A percentile compares a stretch with the other conserved stretches of the same genome.
Conservation (phyloP, 2,113 vertebrate species). For the Oxyruncus cristatus region DNA sequence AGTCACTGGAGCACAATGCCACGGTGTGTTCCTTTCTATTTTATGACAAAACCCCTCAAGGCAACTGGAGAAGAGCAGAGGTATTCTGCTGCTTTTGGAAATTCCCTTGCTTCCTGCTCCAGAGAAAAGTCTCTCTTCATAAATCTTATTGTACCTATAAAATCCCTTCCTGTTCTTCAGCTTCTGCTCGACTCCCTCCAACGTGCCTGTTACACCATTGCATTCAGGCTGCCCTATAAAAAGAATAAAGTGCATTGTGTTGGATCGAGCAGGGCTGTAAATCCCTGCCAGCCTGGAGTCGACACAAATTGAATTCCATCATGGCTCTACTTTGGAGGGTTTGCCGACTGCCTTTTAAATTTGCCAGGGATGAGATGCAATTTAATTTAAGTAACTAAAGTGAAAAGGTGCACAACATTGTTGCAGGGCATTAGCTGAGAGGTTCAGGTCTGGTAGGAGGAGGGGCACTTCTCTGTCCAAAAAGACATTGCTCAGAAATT, state of each 20-base stretch:
- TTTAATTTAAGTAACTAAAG: constrained; percentile 2
- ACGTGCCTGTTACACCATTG: not conserved
- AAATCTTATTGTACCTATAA: constrained; percentile 33
- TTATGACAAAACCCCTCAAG: not conserved
- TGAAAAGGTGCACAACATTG: not conserved
- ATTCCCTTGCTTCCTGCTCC: not conserved
- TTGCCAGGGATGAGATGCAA: constrained; percentile 17
- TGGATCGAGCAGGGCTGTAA: not conserved
- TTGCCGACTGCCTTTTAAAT: not conserved
- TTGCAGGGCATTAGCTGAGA: not conserved
- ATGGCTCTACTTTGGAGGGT: not conserved
- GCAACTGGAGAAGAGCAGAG: not conserved
- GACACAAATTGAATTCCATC: constrained; percentile 43
- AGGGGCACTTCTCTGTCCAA: not conserved
- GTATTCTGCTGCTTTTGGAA: constrained; percentile 3
- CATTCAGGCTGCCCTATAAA: constrained; percentile 16
- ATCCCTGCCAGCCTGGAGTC: not conserved
- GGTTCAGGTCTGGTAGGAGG: not conserved
- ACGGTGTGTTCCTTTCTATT: not conserved
- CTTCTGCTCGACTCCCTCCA: constrained; percentile 6
- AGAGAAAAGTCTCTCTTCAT: not conserved
- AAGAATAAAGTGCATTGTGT: constrained; percentile 32
- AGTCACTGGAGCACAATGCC: not conserved
- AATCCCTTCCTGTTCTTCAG: not conserved
- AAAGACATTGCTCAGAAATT: not conserved